Percentiles rank a stretch among this genome's conserved stretches.
These are phyloP conservation scores for Lacerta viridis DNA, from an alignment of 2,797 vertebrate species.

Conservation along the genomic window DNA sequence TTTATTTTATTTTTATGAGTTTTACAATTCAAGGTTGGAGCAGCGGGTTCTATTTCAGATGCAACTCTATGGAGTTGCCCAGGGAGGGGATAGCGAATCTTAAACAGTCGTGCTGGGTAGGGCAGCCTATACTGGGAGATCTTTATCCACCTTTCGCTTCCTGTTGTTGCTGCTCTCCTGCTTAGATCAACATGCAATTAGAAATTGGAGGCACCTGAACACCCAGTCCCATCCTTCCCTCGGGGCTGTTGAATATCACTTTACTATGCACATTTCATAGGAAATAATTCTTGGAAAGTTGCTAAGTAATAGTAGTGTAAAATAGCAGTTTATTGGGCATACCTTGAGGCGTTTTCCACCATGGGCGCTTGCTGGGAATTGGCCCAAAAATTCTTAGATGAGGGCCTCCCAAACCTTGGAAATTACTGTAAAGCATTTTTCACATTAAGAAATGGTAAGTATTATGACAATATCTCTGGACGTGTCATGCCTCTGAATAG, in stretches of 20 bases:
- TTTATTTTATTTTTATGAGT: not conserved
- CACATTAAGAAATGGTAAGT: not conserved
- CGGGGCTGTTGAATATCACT: not conserved
- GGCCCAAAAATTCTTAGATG: not conserved
- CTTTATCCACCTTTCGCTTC: not conserved
- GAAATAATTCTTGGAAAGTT: not conserved
- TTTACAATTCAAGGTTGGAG: not conserved
- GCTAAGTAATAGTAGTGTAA: not conserved
- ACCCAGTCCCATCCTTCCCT: not conserved
- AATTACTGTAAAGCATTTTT: not conserved
- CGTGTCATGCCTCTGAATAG: not conserved
- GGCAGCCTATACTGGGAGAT: not conserved
- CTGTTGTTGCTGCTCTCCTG: not conserved
- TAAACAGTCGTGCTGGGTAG: slow-evolving; percentile 14
- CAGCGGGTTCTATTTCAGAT: slow-evolving; percentile 10
- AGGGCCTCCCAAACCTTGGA: not conserved
- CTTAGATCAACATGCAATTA: slow-evolving; percentile 18
- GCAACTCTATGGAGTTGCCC: not conserved
- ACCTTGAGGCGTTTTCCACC: not conserved
- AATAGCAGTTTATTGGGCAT: not conserved
- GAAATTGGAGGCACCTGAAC: slow-evolving; percentile 3
- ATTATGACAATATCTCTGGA: not conserved
- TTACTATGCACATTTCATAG: not conserved
- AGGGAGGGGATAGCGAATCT: not conserved
- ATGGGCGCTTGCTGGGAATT: not conserved